A percentile compares a stretch with the other conserved stretches of the same genome.
These are phyloP conservation scores for Porites cylindrica DNA, from an alignment of 92 coral and sea anemone genomes.

Conservation along the genomic window DNA sequence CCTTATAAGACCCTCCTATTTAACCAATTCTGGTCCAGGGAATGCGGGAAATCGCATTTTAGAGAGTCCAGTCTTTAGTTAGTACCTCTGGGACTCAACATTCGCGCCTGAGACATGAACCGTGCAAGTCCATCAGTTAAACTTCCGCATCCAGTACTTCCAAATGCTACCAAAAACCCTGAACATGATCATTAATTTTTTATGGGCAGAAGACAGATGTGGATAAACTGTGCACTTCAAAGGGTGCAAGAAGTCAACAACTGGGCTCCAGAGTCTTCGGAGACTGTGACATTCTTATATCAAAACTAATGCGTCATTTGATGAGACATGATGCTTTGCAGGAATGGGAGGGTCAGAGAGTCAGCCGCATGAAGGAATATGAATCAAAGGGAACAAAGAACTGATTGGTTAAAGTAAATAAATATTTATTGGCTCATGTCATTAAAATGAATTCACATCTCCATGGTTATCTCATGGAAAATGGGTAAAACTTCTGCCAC, in stretches of 20 bases:
- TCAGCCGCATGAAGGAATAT: constrained; percentile 19
- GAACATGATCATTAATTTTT: constrained; percentile 21
- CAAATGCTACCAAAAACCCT: constrained; percentile 4
- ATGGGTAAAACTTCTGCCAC: no score
- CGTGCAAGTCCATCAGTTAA: background rate
- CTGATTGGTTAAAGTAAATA: background rate
- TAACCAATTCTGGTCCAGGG: no score
- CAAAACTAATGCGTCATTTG: constrained; percentile 41
- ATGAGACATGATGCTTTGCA: constrained; percentile 8
- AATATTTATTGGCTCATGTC: no score
- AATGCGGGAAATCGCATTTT: no score
- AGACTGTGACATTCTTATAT: constrained; percentile 51
- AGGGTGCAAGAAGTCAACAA: constrained; percentile 16
- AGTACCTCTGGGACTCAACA: no score
- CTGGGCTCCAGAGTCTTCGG: constrained; percentile 62
- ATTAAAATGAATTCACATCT: no score
- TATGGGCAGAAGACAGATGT: constrained; percentile 57
- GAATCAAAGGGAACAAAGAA: constrained; percentile 21
- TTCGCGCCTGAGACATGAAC: background rate
- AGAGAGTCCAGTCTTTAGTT: no score
- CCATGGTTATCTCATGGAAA: no score
- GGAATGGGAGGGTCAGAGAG: constrained; percentile 44
- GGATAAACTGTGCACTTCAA: constrained; percentile 41
- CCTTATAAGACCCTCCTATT: no score
- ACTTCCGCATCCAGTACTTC: no score